A percentile compares a stretch with the other conserved stretches of the same genome.
These are phyloP conservation scores for Pelecanus crispus DNA, from an alignment of 2,113 vertebrate species.

Conservation along the genomic window DNA sequence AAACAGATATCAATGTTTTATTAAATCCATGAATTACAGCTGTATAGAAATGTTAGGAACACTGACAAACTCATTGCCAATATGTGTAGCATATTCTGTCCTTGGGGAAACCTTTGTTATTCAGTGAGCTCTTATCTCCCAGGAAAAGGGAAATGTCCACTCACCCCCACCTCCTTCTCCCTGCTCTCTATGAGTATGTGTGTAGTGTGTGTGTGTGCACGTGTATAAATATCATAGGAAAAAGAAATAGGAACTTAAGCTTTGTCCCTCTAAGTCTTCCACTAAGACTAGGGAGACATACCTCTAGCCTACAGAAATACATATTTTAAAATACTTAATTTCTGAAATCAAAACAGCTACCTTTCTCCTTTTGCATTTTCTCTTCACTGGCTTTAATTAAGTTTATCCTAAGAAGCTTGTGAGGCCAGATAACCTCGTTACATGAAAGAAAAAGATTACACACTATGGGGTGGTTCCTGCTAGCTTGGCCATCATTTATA, in stretches of 20 bases:
- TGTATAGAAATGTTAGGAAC: slow-evolving; percentile 52
- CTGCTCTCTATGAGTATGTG: neutral
- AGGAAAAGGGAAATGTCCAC: neutral
- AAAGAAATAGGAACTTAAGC: neutral
- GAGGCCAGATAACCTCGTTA: slow-evolving; percentile 48
- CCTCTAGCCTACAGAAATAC: neutral
- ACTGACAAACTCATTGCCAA: neutral
- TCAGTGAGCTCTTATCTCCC: neutral
- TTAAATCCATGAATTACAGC: slow-evolving; percentile 45
- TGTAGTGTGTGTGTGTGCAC: fast-evolving
- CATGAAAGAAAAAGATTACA: slow-evolving; percentile 44
- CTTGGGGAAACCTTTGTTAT: neutral
- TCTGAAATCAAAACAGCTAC: neutral
- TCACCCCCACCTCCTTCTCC: neutral
- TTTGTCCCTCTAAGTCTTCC: neutral
- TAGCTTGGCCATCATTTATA: slow-evolving; percentile 38
- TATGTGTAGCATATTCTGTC: neutral
- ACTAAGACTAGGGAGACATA: neutral
- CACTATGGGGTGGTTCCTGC: slow-evolving; percentile 4
- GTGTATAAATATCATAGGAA: neutral
- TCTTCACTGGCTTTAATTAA: slow-evolving; percentile 58
- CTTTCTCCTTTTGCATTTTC: neutral
- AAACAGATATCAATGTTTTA: slow-evolving; percentile 61
- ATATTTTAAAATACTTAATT: neutral
- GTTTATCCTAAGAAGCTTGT: slow-evolving; percentile 26